Evolutionary conservation across 2,888 invertebrate genomes (phyloP), one percentile per base, ranked within the genome.

Genomic region (Celastrina argiolus): DNA sequence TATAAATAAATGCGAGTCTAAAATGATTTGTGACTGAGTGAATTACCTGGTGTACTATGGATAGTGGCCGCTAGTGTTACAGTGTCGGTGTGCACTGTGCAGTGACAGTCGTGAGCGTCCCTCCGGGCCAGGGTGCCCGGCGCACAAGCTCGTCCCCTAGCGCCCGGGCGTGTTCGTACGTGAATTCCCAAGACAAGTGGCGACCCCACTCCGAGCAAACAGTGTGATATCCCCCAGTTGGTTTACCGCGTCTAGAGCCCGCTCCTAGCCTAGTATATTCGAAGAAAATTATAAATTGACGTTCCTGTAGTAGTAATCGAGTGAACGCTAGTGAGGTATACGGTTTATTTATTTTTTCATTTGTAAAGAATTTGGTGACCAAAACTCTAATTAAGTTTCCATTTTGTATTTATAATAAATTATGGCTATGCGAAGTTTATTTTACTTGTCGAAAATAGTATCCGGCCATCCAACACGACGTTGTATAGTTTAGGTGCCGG

Each of bases 371-470:
- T 80, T 81, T 16, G 79, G 81, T 84, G 87, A 84, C 89, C 86
- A 87, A 88, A 87, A 85, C 80, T 80, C 79, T 82, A 78, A 80
- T 81, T 84, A 81, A 78, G 76, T 74, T 73, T 69, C 72, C 69
- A 78, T 76, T 79, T 82, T 87, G 87, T 88, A 87, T 88, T 86
- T 84, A 83, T 84, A 75, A 69, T 72, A 73, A 81, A 84, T 87
- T 86, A 89, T 87, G 90, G 88, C 88, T 90, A 88, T 89, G 89
- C 88, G 85, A 88, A 80, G 82, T 74, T 77, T 85, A 79, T 86
- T 81, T 83, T 66, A 83, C 31, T 85, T 81, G 83, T 86, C 77
- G 84, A 83, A 76, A 64, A 42, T 66, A 69, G 66, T 72, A 70
- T 71, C 69, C 65, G 58, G 14, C 8, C 16, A 41, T 39, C 34